Conservation (phyloP, 2,888 invertebrate genomes). For the Steinernema hermaphroditum region DNA sequence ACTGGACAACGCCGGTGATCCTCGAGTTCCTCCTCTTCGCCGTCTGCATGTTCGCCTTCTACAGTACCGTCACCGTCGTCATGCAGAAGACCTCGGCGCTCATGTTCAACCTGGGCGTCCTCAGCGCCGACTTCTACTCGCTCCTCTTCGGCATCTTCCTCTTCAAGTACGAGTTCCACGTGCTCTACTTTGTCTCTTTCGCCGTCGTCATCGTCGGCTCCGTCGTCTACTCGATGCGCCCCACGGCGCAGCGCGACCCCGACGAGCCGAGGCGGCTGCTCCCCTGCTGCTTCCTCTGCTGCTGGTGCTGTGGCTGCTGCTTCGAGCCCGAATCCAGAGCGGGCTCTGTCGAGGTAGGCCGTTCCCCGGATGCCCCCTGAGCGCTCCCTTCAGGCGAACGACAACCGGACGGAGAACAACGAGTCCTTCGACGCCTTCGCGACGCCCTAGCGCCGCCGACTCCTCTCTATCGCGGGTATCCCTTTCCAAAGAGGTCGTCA, state of each 20-base stretch:
- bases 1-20: slow-evolving; percentile 71
- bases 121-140: slow-evolving; percentile 84
- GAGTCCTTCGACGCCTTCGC: slow-evolving; percentile 17
- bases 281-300: slow-evolving; percentile 53
- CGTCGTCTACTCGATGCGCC: slow-evolving; percentile 55
- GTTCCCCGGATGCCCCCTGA: background rate
- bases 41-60: slow-evolving; percentile 77
- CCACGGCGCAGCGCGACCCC: slow-evolving; percentile 50
- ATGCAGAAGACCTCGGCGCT: slow-evolving; percentile 76
- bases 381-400: background rate
- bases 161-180: slow-evolving; percentile 83
- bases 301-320: slow-evolving; percentile 52
- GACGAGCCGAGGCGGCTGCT: slow-evolving; percentile 54
- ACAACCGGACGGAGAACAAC: slow-evolving; percentile 29
- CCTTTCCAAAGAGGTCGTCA: slow-evolving; percentile 16
- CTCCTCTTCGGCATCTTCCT: slow-evolving; percentile 79
- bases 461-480: slow-evolving; percentile 4
- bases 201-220: slow-evolving; percentile 76
- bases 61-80: slow-evolving; percentile 78
- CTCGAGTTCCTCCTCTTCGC: slow-evolving; percentile 71
- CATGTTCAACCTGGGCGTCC: slow-evolving; percentile 79
- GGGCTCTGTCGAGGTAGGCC: slow-evolving; percentile 34
- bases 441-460: background rate
- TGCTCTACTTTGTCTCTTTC: slow-evolving; percentile 80
- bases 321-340: slow-evolving; percentile 43